Base-by-base conservation (phyloP, 2,797 vertebrate species). In the Peromyscus melanophrys region DNA sequence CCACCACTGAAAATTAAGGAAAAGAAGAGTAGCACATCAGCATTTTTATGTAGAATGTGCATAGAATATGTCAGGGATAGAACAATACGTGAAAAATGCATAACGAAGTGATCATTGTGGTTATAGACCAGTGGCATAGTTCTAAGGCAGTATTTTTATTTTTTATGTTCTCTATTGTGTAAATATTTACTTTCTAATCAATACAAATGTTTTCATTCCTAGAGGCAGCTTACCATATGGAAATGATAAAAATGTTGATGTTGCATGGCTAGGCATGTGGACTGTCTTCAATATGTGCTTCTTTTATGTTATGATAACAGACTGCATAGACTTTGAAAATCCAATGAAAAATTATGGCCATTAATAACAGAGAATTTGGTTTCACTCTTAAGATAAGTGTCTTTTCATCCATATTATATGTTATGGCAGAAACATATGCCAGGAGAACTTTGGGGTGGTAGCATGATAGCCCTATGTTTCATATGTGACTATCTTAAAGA, bases 181-280 rank as follows among this genome's bases (percentile, higher is more conserved):
- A 97, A 97, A 97, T 93, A 93, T 93, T 92, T 96, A 83, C 61
- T 63, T 95, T 89, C 89, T 96, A 93, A 94, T 96, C 75, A 92
- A 86, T 89, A 86, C 6, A 91, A 78, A 81, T 81, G 77, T 88
- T 95, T 95, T 37, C 80, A 92, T 84, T 83, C 71, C 77, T 84
- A 21, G 13, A 57, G 46, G 65, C 73, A 92, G 65, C 21, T 92
- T 77, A 94, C 61, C 46, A 89, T 89, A 77, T 91, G 86, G 43
- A 92, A 95, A 59, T 93, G 63, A 93, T 80, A 92, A 94, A 97
- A 92, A 89, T 85, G 16, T 92, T 97, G 69, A 71, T 46, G 40
- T 40, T 95, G 16, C 25, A 59, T 81, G 76, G 55, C 31, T 61
- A 49, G 83, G 80, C 19, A 76, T 81, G 76, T 95, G 43, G 69